Conservation (phyloP, 2,797 vertebrate species). For the Nyctibius grandis region DNA sequence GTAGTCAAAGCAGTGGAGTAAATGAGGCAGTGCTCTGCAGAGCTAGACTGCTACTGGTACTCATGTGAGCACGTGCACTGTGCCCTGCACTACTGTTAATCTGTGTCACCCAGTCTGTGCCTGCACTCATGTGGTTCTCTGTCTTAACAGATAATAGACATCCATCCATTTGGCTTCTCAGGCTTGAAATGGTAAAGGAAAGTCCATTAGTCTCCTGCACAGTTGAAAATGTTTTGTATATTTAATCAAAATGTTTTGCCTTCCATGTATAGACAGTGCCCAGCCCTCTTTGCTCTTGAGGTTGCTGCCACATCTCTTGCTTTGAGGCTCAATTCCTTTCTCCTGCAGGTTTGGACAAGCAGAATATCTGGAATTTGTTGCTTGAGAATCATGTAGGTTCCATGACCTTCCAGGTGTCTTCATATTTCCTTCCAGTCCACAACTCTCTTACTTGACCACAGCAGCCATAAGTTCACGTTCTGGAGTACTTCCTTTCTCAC, state of each 20-base stretch:
- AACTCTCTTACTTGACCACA: not conserved
- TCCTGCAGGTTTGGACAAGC: not conserved
- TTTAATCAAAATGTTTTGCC: not conserved
- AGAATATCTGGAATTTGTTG: not conserved
- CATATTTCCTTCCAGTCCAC: not conserved
- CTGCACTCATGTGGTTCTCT: not conserved
- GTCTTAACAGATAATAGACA: not conserved
- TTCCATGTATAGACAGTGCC: not conserved
- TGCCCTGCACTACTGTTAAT: not conserved
- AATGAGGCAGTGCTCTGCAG: not conserved
- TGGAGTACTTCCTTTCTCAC: not conserved
- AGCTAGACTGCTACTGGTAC: not conserved
- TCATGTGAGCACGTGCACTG: fast-evolving
- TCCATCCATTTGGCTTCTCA: not conserved
- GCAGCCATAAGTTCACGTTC: not conserved
- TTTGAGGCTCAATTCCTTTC: not conserved
- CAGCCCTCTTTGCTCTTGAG: not conserved
- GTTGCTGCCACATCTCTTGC: not conserved
- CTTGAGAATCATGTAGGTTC: not conserved
- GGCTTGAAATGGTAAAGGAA: not conserved
- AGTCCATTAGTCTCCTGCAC: not conserved
- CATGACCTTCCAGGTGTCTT: not conserved
- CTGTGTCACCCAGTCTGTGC: not conserved
- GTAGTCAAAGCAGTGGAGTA: not conserved
- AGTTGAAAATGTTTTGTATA: not conserved